These are phyloP conservation scores for Dromas ardeola DNA, from an alignment of 2,113 vertebrate genomes.

Conservation along the genomic window DNA sequence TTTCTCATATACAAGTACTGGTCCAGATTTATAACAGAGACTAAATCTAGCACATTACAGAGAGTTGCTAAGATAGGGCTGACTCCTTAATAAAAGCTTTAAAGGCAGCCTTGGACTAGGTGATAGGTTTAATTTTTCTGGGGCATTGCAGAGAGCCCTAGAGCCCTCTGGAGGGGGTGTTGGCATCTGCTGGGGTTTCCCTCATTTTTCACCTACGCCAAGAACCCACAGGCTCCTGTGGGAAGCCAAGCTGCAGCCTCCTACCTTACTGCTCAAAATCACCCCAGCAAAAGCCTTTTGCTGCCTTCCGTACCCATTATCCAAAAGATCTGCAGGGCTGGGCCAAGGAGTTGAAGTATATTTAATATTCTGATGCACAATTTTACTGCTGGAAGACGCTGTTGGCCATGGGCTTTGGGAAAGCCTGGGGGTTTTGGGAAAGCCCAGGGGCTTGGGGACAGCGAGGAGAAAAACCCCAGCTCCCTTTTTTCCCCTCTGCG, in stretches of 20 bases:
- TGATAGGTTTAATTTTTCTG: background rate
- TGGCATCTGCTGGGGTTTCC: background rate
- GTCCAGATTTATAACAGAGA: too few species aligned
- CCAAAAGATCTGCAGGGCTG: background rate
- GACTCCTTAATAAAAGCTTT: background rate
- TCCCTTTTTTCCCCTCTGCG: background rate
- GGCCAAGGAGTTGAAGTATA: background rate
- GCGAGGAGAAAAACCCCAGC: background rate
- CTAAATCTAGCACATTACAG: background rate
- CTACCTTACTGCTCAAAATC: background rate
- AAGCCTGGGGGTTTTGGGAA: background rate
- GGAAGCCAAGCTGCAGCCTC: background rate
- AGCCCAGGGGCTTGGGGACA: background rate
- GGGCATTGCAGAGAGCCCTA: background rate
- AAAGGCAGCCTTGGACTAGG: background rate
- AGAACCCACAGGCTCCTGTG: background rate
- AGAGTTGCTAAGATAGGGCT: background rate
- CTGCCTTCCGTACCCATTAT: background rate
- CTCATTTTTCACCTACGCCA: background rate
- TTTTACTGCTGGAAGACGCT: background rate
- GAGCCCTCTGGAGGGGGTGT: background rate
- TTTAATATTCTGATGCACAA: background rate
- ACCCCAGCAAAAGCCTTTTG: background rate
- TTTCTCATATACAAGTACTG: background rate
- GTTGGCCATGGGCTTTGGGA: background rate